These are phyloP conservation scores for Salvelinus alpinus DNA, from an alignment of 2,113 vertebrate genomes.

Conservation along the genomic window DNA sequence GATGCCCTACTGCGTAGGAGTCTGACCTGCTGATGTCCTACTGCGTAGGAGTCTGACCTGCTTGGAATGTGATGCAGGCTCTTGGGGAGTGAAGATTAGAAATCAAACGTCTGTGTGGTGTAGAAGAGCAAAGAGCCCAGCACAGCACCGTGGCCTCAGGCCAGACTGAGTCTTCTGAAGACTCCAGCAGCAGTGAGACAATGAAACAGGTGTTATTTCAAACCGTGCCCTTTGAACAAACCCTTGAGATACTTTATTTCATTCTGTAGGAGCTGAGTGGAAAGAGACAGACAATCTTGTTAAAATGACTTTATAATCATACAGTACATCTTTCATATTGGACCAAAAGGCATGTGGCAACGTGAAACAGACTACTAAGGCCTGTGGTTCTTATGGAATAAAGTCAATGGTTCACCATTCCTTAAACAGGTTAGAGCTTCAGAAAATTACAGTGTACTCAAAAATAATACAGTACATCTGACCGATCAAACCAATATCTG, in stretches of 20 bases:
- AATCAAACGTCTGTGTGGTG: not conserved
- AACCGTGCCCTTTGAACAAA: not conserved
- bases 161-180: slow-evolving; percentile 16
- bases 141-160: slow-evolving; percentile 12
- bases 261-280: not conserved
- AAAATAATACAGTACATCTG: not conserved
- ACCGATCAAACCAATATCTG: not conserved
- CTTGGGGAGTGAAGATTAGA: no score
- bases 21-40: no score
- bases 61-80: no score
- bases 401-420: not conserved
- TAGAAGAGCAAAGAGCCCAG: not conserved
- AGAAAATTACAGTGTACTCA: not conserved
- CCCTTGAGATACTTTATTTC: not conserved
- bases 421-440: not conserved
- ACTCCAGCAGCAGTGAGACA: slow-evolving; percentile 32
- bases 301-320: slow-evolving; percentile 56
- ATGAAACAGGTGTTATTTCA: slow-evolving; percentile 36
- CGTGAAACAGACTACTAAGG: slow-evolving; percentile 28
- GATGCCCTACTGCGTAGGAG: no score
- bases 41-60: no score
- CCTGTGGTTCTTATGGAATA: not conserved
- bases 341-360: slow-evolving; percentile 23
- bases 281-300: slow-evolving; percentile 11
- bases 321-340: slow-evolving; percentile 46